Base-by-base conservation (phyloP, 2,888 invertebrate species). In the Drosophila stalkeri region DNA sequence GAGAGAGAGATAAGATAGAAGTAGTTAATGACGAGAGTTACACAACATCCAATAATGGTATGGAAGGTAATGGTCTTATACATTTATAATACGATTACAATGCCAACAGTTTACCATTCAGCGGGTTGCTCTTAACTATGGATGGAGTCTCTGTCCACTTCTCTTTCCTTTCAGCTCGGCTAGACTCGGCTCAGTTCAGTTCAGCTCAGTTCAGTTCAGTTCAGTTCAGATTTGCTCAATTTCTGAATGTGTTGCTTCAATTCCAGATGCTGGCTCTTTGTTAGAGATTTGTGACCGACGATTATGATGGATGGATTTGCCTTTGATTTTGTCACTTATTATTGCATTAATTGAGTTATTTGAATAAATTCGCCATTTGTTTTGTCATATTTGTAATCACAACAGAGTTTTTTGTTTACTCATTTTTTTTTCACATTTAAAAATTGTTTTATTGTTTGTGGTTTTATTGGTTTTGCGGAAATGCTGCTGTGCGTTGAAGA, bases 41-140 rank as follows among this genome's bases (percentile, higher is more conserved):
- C 88, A 89, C 90, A 89, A 89, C 89, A 89, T 85, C 89, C 85
- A 84, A 79, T 51, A 78, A 68, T 81, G 81, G 66, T 72, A 82
- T 78, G 80, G 68, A 60, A 63, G 62, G 39, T 65, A 57, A 59
- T 75, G 71, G 62, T 73, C 64, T 70, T 72, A 64, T 62, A 73
- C 66, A 69, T 63, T 69, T 71, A 66, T 51, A 65, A 72, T 66
- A 79, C 88, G 74, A 81, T 72, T 66, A 80, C 68, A 76, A 83
- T 72, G 78, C 81, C 84, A 82, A 75, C 71, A 72, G 55, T 83
- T 85, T 85, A 85, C 85, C 85, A 89, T 85, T 85, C 84, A 76
- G 79, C 72, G 56, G 75, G 84, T 51, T 49, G 76, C 57, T 16
- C 37, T 72, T 51, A 43, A 18, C 31, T 41, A 47, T 41, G 55